Percentiles rank a stretch among this genome's conserved stretches.
Conservation (phyloP, 35 echinoderm and acorn worm genomes). For the Eucidaris tribuloides region DNA sequence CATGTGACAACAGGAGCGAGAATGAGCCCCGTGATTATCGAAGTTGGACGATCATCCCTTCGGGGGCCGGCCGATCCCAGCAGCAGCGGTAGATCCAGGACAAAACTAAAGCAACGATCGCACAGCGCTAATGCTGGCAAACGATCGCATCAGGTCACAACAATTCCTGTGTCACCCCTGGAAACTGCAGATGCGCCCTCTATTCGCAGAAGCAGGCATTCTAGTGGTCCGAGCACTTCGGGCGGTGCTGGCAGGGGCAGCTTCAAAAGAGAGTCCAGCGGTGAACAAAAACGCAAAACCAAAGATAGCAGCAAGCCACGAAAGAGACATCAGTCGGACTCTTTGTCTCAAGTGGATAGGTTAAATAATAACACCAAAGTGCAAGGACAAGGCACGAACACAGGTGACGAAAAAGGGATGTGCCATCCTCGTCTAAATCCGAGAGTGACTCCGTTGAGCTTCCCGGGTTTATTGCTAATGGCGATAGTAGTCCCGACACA, state of each 20-base stretch:
- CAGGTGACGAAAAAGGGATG: not conserved
- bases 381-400: not conserved
- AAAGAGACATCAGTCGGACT: not conserved
- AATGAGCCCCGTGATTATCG: not conserved
- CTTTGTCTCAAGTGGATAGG: not conserved
- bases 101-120: not conserved
- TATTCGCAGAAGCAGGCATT: not conserved
- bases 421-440: constrained; percentile 5
- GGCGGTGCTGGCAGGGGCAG: not conserved
- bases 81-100: not conserved
- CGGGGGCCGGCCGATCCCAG: not conserved
- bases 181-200: not conserved
- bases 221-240: constrained; percentile 15
- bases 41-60: not conserved
- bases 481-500: constrained; percentile 45
- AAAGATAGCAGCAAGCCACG: constrained; percentile 7
- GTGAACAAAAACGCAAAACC: not conserved
- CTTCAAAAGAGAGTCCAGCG: not conserved
- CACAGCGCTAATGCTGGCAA: not conserved
- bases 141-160: not conserved
- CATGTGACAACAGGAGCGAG: not conserved
- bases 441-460: not conserved
- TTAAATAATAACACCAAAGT: constrained; percentile 16
- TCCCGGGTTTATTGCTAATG: not conserved
- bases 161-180: constrained; percentile 1